Percentiles rank a stretch among this genome's conserved stretches.
phyloP scores from a whole-genome alignment of 2,797 vertebrate species.

The Sarcophilus harrisii region DNA sequence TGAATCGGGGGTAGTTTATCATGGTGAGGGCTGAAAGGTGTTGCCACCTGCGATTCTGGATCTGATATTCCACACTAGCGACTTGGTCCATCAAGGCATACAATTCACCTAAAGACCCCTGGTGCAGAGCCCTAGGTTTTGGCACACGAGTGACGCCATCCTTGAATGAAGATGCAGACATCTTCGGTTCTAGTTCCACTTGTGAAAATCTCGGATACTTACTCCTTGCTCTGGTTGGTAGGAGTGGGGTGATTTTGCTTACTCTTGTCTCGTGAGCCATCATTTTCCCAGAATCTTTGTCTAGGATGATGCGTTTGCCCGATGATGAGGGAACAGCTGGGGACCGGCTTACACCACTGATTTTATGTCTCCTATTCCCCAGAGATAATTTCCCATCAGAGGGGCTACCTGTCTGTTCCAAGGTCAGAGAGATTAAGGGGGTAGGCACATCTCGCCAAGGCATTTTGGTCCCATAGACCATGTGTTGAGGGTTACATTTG shows the following conservation, averaged over 20 bases:
- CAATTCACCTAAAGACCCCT: conserved; percentile 86
- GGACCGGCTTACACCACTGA: conserved; percentile 60
- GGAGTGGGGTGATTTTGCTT: conserved; percentile 71
- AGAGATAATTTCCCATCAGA: conserved; percentile 55
- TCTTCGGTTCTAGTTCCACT: conserved; percentile 83
- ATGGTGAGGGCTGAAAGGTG: conserved; percentile 88
- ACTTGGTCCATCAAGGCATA: conserved; percentile 84
- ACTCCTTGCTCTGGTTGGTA: conserved; percentile 74
- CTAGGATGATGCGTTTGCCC: conserved; percentile 57
- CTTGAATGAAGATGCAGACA: conserved; percentile 76
- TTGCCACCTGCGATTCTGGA: conserved; percentile 79
- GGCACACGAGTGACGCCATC: conserved; percentile 80
- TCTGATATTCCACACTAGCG: neutral
- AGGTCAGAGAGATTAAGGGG: conserved; percentile 59
- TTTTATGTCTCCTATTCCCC: conserved; percentile 67
- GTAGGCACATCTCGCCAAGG: conserved; percentile 61
- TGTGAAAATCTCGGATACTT: conserved; percentile 41
- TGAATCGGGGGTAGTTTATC: conserved; percentile 85
- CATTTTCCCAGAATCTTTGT: conserved; percentile 74
- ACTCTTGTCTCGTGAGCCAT: conserved; percentile 67
- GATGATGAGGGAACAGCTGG: conserved; percentile 70
- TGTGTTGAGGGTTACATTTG: conserved; percentile 59
- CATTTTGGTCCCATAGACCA: conserved; percentile 60
- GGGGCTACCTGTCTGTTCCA: conserved; percentile 53
- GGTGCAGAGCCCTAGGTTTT: conserved; percentile 60